phyloP scores from a whole-genome alignment of 2,113 vertebrate genomes.

The Heterotilapia buettikoferi region DNA sequence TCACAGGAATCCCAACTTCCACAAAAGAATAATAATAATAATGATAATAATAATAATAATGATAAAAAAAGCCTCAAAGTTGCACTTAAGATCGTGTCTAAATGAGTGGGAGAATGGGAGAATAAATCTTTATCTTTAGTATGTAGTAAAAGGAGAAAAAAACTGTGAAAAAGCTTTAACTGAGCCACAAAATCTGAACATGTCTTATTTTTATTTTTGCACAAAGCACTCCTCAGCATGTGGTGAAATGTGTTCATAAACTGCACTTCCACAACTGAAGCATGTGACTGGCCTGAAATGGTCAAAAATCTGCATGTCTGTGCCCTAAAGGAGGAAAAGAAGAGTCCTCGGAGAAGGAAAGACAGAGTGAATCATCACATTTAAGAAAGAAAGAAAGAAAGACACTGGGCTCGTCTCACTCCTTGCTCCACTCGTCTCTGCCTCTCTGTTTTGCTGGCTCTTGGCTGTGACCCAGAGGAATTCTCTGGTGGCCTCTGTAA shows the following conservation, averaged over 20 bases:
- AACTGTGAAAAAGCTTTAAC: neutral
- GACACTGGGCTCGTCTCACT: constrained; percentile 8
- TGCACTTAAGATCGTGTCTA: constrained; percentile 30
- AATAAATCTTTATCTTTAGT: neutral
- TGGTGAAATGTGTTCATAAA: constrained; percentile 14
- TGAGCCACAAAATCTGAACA: constrained; percentile 37
- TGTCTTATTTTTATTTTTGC: constrained; percentile 10
- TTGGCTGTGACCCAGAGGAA: constrained; percentile 70
- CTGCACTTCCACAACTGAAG: constrained; percentile 25
- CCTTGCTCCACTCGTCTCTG: constrained; percentile 31
- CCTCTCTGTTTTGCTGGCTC: constrained; percentile 42
- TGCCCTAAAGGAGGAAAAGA: constrained; percentile 16
- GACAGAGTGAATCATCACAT: constrained; percentile 24
- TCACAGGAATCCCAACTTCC: constrained; percentile 60
- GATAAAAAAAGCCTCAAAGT: constrained; percentile 15
- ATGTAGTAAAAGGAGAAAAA: neutral
- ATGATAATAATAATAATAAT: neutral
- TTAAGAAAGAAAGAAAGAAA: neutral
- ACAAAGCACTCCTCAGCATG: neutral
- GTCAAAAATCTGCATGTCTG: constrained; percentile 14
- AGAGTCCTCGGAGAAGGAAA: neutral
- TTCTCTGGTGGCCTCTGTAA: constrained; percentile 71
- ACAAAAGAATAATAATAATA: constrained; percentile 36
- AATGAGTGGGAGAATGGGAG: constrained; percentile 10
- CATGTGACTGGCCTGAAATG: constrained; percentile 49